These are phyloP conservation scores for Heliconius congener DNA, from an alignment of 1,140 invertebrate genomes.

Conservation along the genomic window DNA sequence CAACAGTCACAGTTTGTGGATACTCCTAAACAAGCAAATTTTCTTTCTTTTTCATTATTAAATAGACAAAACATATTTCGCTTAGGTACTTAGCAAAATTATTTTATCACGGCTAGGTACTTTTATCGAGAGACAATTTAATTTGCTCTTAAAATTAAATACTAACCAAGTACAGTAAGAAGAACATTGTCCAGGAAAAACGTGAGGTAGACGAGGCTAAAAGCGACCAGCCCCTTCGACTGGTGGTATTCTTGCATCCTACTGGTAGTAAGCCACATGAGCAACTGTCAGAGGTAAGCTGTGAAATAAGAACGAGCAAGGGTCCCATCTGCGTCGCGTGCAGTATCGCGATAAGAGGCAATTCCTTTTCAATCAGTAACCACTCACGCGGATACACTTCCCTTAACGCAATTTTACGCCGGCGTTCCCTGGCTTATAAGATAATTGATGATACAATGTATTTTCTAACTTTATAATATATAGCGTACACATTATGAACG, in stretches of 20 bases:
- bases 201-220: slow-evolving; percentile 84
- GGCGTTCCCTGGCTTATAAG: slow-evolving; percentile 25
- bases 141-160: neutral
- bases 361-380: slow-evolving; percentile 58
- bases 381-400: slow-evolving; percentile 52
- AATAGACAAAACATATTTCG: too few species aligned
- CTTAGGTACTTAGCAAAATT: too few species aligned
- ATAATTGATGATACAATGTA: slow-evolving; percentile 23
- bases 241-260: slow-evolving; percentile 35
- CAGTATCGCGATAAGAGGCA: slow-evolving; percentile 49
- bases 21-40: too few species aligned
- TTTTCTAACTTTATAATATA: neutral
- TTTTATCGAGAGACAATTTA: neutral
- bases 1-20: too few species aligned
- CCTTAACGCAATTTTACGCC: slow-evolving; percentile 57
- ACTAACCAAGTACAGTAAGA: slow-evolving; percentile 90
- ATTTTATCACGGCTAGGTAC: too few species aligned
- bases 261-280: slow-evolving; percentile 13
- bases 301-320: neutral
- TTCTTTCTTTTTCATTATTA: too few species aligned
- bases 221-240: slow-evolving; percentile 54
- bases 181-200: slow-evolving; percentile 89
- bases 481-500: too few species aligned
- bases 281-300: neutral
- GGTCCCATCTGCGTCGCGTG: slow-evolving; percentile 28